Conservation (phyloP, 1,140 invertebrate species). For the Probaryconus sp. region DNA sequence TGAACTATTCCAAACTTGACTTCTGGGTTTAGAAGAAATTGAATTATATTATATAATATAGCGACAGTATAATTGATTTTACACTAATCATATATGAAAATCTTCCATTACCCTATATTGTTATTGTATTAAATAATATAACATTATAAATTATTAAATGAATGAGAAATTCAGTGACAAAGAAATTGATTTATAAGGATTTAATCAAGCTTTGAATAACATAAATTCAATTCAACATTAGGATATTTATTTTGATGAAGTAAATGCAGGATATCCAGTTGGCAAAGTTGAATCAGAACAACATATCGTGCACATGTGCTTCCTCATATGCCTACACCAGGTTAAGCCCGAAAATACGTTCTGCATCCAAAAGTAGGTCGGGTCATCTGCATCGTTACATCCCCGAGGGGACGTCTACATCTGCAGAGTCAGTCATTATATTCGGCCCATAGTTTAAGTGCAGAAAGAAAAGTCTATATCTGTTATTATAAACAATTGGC, state of each 20-base stretch:
- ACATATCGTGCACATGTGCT: conserved; percentile 39
- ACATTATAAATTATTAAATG: no score
- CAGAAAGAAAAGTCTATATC: conserved; percentile 22
- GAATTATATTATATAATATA: no score
- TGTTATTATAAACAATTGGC: no score
- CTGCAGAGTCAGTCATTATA: conserved; percentile 64
- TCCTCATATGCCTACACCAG: conserved; percentile 40
- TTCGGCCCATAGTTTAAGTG: conserved; percentile 53
- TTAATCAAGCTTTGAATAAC: no score
- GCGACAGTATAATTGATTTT: no score
- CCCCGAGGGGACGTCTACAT: conserved; percentile 63
- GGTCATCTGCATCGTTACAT: conserved; percentile 71
- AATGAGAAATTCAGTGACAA: no score
- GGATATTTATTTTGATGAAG: conserved; percentile 54
- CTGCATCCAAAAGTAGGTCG: conserved; percentile 73
- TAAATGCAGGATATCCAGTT: conserved; percentile 55
- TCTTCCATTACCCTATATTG: no score
- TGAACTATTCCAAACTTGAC: no score
- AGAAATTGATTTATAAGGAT: no score
- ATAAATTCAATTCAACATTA: conserved; percentile 26
- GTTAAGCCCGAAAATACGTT: conserved; percentile 66
- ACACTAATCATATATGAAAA: no score
- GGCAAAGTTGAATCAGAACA: conserved; percentile 58
- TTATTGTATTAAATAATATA: no score
- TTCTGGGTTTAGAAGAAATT: no score